Conservation (phyloP, 2,113 vertebrate genomes). For the Corynorhinus townsendii region DNA sequence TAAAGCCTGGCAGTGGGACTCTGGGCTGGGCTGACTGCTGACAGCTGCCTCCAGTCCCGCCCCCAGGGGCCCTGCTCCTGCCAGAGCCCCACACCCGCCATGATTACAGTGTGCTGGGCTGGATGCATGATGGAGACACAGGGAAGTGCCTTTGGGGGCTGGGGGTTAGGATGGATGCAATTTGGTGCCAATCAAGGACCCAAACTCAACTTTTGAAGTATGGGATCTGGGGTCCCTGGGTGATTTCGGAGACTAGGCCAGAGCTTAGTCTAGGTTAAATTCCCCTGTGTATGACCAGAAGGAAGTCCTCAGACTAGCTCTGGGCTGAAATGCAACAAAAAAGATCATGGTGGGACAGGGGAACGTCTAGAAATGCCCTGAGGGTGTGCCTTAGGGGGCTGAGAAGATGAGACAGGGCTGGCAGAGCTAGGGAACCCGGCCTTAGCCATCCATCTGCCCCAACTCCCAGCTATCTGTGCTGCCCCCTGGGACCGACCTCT, state of each 20-base stretch:
- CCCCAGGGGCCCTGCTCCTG: neutral
- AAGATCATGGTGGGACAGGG: accelerated
- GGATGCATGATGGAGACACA: too few species aligned
- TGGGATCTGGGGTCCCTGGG: neutral
- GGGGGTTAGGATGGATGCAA: neutral
- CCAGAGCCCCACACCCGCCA: neutral
- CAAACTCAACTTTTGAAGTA: neutral
- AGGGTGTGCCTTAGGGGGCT: neutral
- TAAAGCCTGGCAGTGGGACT: conserved; percentile 21
- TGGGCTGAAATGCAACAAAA: neutral
- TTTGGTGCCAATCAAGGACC: neutral
- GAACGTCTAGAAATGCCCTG: neutral
- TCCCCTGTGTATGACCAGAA: neutral
- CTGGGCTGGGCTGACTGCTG: neutral
- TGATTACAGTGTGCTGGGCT: neutral
- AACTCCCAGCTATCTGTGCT: neutral
- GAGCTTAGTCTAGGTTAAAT: neutral
- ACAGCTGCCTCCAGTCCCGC: neutral
- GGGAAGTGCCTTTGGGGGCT: neutral
- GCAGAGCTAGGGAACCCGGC: neutral
- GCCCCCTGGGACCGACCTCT: neutral
- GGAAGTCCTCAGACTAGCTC: neutral
- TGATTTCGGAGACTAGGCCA: neutral
- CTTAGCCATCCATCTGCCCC: neutral
- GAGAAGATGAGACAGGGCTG: neutral